Evolutionary conservation across 2,113 vertebrate species (phyloP), one percentile per base, ranked within the genome.

Genomic region (Nothocercus julius): DNA sequence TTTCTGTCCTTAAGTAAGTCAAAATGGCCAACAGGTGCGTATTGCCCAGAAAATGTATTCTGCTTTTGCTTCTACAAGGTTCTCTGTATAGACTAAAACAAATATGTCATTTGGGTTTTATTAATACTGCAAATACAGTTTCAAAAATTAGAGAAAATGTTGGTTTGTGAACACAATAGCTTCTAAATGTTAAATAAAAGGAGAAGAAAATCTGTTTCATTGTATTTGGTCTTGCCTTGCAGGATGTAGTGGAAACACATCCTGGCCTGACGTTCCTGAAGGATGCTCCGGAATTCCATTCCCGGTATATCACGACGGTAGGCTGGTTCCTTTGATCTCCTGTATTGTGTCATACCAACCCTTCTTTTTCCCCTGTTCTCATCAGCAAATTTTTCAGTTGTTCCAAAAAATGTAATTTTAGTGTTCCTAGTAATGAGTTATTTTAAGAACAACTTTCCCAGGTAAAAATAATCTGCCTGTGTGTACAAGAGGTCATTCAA

Each of bases 251-350:
- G 86, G 99, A 99, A 96, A 99, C 99, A 3, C 99, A 99, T 88
- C 99, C 99, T 85, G 99, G 99, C 13, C 98, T 99, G 95, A 99
- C 99, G 11, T 99, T 99, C 98, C 97, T 99, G 89, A 99, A 99
- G 97, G 99, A 99, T 74, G 99, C 99, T 69, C 99, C 99, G 1
- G 99, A 99, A 97, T 99, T 99, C 97, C 99, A 99, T 97, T 99
- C 99, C 85, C 99, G 99, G 58, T 99, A 99, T 64, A 99, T 99
- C 86, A 99, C 99, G 7, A 99, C 99, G 97, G 99, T 99, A 98
- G 64, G 98, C 88, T 79, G 68, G 32, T 20, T 87, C 2, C 44
- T 56, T 63, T 58, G 42, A 67, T 69, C 83, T 47, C 77, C 47
- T 84, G 68, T 42, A 32, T 18, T 27, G 11, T 36, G 13, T 73